Evolutionary conservation across 2,113 vertebrate genomes (phyloP).

Genomic region (Plectropomus leopardus): DNA sequence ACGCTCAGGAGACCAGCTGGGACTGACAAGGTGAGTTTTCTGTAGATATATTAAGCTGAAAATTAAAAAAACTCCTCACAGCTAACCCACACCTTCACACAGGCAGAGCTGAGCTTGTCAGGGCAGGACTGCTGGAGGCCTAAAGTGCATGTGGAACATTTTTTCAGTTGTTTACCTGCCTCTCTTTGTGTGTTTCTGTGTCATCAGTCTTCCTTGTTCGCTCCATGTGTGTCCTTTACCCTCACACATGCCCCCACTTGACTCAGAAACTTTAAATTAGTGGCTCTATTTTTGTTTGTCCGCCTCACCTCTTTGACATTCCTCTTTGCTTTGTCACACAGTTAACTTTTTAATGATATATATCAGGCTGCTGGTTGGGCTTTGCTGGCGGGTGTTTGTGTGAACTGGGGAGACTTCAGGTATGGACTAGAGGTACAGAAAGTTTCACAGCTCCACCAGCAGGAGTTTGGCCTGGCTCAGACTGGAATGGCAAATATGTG

Average conservation of each 20-base stretch:
- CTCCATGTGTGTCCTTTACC: slow-evolving; percentile 20
- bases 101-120: slow-evolving; percentile 23
- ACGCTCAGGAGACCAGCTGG: neutral
- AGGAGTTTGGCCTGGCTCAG: slow-evolving; percentile 55
- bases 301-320: slow-evolving; percentile 49
- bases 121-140: slow-evolving; percentile 51
- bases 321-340: slow-evolving; percentile 33
- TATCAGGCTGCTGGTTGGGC: neutral
- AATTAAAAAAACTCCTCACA: neutral
- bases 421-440: neutral
- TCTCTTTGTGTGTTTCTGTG: slow-evolving; percentile 4
- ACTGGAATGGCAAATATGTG: slow-evolving; percentile 74
- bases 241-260: slow-evolving; percentile 44
- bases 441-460: slow-evolving; percentile 18
- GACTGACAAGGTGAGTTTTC: slow-evolving; percentile 61
- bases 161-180: slow-evolving; percentile 50
- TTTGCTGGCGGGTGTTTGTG: neutral
- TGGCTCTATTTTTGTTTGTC: slow-evolving; percentile 43
- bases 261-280: slow-evolving; percentile 37
- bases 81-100: neutral
- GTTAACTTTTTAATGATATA: neutral
- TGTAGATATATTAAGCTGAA: neutral
- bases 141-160: slow-evolving; percentile 7
- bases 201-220: slow-evolving; percentile 8
- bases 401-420: slow-evolving; percentile 3